Conservation (phyloP, 2,888 invertebrate species). For the Orgyia antiqua region DNA sequence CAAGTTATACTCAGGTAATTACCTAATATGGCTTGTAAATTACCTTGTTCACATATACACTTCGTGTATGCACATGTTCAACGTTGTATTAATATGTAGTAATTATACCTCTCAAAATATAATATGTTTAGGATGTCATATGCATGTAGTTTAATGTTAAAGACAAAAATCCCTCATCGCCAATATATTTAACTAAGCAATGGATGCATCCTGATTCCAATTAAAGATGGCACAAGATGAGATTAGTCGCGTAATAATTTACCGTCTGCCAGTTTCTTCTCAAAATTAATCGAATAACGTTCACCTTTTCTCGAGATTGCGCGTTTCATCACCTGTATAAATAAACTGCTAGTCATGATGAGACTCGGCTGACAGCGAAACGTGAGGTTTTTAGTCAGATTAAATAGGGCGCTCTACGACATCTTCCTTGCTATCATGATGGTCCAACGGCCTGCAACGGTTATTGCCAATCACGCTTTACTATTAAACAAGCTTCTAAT, state of each 20-base stretch:
- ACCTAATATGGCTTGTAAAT: no score
- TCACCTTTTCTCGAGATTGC: slow-evolving; percentile 20
- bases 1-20: no score
- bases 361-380: slow-evolving; percentile 33
- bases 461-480: slow-evolving; percentile 58
- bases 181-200: no score
- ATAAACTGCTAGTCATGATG: slow-evolving; percentile 31
- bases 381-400: slow-evolving; percentile 42
- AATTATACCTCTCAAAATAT: no score
- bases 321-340: slow-evolving; percentile 30
- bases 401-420: slow-evolving; percentile 28
- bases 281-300: slow-evolving; percentile 31
- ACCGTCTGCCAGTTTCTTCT: slow-evolving; percentile 10
- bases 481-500: slow-evolving; percentile 60
- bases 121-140: no score
- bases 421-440: slow-evolving; percentile 48
- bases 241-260: slow-evolving; percentile 17
- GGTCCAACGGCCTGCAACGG: slow-evolving; percentile 33
- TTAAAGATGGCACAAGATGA: slow-evolving; percentile 17
- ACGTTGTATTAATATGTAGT: no score
- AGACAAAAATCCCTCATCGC: no score
- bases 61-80: no score
- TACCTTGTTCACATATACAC: no score
- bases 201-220: slow-evolving; percentile 21
- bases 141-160: no score